Conservation (phyloP, 2,888 invertebrate genomes). For the Cylindroiulus punctatus region DNA sequence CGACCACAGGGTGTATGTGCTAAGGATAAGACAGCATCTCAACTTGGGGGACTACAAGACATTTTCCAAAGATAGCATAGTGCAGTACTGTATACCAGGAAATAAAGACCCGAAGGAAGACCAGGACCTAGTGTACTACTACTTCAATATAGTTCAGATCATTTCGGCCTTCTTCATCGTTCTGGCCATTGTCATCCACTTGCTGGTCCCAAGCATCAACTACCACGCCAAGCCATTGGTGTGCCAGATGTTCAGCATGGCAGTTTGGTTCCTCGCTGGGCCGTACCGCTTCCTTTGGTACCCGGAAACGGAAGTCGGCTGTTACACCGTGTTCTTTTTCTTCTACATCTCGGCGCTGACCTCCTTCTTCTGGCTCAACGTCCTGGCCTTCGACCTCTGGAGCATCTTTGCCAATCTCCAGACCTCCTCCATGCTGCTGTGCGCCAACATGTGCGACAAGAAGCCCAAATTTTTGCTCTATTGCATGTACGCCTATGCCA, state of each 20-base stretch:
- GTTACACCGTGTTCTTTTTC: slow-evolving; percentile 1
- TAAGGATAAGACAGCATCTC: neutral
- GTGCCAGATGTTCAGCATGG: slow-evolving; percentile 54
- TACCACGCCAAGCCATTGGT: slow-evolving; percentile 55
- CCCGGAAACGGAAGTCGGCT: neutral
- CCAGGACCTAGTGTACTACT: neutral
- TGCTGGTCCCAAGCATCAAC: slow-evolving; percentile 53
- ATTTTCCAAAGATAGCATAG: neutral
- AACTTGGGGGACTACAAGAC: neutral
- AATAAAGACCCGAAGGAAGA: neutral
- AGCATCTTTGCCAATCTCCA: neutral
- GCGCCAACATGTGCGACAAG: neutral
- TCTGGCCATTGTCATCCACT: slow-evolving; percentile 51
- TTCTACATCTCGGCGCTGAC: neutral
- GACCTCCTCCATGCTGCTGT: neutral
- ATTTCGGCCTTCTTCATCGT: slow-evolving; percentile 41
- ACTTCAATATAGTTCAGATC: neutral
- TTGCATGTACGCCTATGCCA: neutral
- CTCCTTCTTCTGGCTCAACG: slow-evolving; percentile 44
- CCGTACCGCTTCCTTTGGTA: neutral
- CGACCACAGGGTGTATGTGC: neutral
- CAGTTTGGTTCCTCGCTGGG: neutral
- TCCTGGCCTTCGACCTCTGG: slow-evolving; percentile 35
- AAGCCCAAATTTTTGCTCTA: neutral
- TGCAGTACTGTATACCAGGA: neutral